Percentiles rank a stretch among this genome's conserved stretches.
Evolutionary conservation across 2,113 vertebrate species (phyloP).

Genomic region (Sebastes fasciatus): DNA sequence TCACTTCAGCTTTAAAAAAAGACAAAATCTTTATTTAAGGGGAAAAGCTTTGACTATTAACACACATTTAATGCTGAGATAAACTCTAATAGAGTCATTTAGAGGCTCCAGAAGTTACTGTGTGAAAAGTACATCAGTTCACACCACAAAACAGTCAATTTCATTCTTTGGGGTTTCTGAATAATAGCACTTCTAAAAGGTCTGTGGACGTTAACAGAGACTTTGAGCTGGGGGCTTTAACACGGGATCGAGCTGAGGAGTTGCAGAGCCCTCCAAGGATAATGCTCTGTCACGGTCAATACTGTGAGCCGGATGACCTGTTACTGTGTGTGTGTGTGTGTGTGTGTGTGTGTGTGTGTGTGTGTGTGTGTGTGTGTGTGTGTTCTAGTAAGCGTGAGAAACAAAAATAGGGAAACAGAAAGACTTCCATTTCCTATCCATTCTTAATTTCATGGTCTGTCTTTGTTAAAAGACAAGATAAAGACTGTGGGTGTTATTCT

Average conservation of each 20-base stretch:
- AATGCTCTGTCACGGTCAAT: slow-evolving; percentile 49
- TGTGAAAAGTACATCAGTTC: slow-evolving; percentile 31
- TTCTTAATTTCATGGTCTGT: slow-evolving; percentile 41
- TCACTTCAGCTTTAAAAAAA: slow-evolving; percentile 8
- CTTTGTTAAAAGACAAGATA: slow-evolving; percentile 15
- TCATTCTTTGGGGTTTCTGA: slow-evolving; percentile 13
- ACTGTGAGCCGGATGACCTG: slow-evolving; percentile 12
- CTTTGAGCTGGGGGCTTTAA: slow-evolving; percentile 48
- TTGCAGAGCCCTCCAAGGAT: slow-evolving; percentile 44
- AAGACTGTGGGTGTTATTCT: background rate
- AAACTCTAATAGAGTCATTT: slow-evolving; percentile 20
- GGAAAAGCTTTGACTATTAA: background rate
- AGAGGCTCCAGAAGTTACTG: background rate
- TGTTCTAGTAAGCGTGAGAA: slow-evolving; percentile 11
- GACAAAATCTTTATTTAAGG: background rate
- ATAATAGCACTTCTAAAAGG: slow-evolving; percentile 42
- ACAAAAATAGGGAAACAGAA: slow-evolving; percentile 10
- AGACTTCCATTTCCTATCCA: slow-evolving; percentile 27
- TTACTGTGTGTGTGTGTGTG: slow-evolving; percentile 23
- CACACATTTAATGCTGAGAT: slow-evolving; percentile 20
- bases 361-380: slow-evolving; percentile 28
- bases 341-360: slow-evolving; percentile 18
- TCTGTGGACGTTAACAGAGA: slow-evolving; percentile 28
- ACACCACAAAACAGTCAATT: slow-evolving; percentile 46
- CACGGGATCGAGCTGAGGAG: slow-evolving; percentile 39